Percentiles rank a stretch among this genome's conserved stretches.
Conservation (phyloP, 2,113 vertebrate species). For the Cynoglossus semilaevis region DNA sequence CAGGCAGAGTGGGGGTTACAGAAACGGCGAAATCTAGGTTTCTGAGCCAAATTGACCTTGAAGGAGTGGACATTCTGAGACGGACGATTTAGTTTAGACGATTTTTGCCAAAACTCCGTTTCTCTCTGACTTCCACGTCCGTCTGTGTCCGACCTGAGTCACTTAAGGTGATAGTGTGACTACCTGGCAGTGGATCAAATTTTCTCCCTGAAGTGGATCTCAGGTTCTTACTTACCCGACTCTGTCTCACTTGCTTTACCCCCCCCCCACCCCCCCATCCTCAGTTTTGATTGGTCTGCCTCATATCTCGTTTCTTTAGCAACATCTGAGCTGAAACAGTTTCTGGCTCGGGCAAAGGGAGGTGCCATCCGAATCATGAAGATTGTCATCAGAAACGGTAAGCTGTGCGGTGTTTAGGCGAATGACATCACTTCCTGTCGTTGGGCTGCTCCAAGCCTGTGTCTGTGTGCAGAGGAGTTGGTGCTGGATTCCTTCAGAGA, state of each 20-base stretch:
- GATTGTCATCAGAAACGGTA: conserved; percentile 93
- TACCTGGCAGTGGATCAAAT: conserved; percentile 78
- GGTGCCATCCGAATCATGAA: conserved; percentile 91
- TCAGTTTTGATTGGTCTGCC: conserved; percentile 57
- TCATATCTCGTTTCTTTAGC: conserved; percentile 91
- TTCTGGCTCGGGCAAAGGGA: conserved; percentile 89
- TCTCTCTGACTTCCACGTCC: background rate
- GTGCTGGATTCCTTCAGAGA: conserved; percentile 88
- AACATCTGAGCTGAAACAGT: conserved; percentile 89
- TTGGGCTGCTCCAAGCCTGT: conserved; percentile 10
- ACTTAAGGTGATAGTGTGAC: conserved; percentile 58
- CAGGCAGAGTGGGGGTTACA: conserved; percentile 16
- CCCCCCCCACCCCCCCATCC: conserved; percentile 30
- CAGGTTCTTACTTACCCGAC: conserved; percentile 58
- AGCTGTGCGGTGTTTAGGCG: conserved; percentile 47
- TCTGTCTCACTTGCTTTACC: conserved; percentile 43
- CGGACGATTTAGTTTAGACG: no score
- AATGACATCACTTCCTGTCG: background rate
- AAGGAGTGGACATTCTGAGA: background rate
- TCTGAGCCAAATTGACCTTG: background rate
- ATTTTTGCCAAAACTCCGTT: no score
- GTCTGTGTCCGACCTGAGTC: conserved; percentile 9
- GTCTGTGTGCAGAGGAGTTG: conserved; percentile 85
- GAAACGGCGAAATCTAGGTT: conserved; percentile 26
- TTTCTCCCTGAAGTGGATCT: conserved; percentile 63